phyloP scores from a whole-genome alignment of 2,113 vertebrate genomes.

The Xiphias gladius region DNA sequence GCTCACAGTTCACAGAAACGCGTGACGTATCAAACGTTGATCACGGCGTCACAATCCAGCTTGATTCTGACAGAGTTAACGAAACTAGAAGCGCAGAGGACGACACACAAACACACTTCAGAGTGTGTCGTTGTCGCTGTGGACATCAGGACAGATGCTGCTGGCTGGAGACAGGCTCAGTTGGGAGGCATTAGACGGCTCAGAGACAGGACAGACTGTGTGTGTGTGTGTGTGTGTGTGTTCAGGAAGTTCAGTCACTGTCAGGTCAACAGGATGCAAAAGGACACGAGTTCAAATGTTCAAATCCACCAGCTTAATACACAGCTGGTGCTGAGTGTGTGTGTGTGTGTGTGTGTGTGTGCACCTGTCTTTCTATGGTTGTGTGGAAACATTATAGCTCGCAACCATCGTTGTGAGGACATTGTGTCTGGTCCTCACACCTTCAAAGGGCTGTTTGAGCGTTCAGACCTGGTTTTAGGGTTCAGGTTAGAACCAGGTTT shows the following conservation, averaged over 20 bases:
- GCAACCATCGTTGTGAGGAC: too few species aligned
- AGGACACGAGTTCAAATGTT: constrained; percentile 9
- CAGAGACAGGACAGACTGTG: constrained; percentile 54
- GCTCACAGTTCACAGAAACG: constrained; percentile 5
- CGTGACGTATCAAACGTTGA: neutral
- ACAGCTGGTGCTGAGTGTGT: constrained; percentile 19
- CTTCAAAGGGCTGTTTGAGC: too few species aligned
- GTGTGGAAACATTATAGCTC: neutral
- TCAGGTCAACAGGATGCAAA: constrained; percentile 25
- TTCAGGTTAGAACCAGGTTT: too few species aligned
- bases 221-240: constrained; percentile 24
- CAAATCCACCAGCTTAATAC: constrained; percentile 30
- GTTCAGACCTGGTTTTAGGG: too few species aligned
- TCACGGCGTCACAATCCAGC: neutral
- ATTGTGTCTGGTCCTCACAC: too few species aligned
- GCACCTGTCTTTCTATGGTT: neutral
- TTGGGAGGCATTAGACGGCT: constrained; percentile 53
- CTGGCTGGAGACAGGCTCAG: constrained; percentile 44
- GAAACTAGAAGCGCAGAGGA: neutral
- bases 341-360: neutral
- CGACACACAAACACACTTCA: neutral
- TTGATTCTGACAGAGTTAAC: neutral
- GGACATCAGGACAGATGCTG: constrained; percentile 55
- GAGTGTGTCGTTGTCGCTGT: neutral
- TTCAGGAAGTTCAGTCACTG: constrained; percentile 1